Base-by-base conservation (phyloP, 1,140 invertebrate genomes). In the Akabosia matsudoensis region DNA sequence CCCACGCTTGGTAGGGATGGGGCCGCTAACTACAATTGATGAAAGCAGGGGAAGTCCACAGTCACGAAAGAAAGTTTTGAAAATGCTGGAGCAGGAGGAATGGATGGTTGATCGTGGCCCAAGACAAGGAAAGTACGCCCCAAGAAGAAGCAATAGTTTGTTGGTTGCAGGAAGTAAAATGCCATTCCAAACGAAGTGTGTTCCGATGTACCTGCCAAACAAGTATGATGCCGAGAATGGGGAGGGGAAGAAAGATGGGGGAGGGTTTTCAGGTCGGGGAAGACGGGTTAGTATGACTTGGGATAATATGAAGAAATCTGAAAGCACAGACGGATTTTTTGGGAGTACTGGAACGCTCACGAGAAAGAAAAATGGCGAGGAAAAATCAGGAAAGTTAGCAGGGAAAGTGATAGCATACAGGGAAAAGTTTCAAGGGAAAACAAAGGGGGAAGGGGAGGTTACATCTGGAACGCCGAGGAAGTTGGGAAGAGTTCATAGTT, bases 211-310 rank as follows among this genome's bases (percentile, higher is more conserved):
- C 18, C 18, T 45, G 18, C 37, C 37, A 45, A 45, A 18, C 7
- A 45, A 45, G 37, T 7, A 10, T 45, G 37, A 45, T 10, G 37
- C 37, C 18, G 37, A 45, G 37, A 7, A 7, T 45, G 7, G 7
- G 7, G 7, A 7, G 18, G 18, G 37, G 18, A 45, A 45, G 37
- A 18, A 64, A 64, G 7, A 37, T 24, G 10, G 10, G n/a, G n/a
- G n/a, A 4, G 24, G 54, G 4, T 33, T 90, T 70, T 87, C 89
- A 4, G 89, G 89, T n/a, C 90, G 89, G 90, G 88, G 89, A 37
- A 88, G 86, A 82, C 88, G 87, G 83, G 87, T 90, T 37, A 88
- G 88, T n/a, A 84, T 84, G 74, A 88, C 88, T 82, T 90, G 88
- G 88, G 89, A 90, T 51, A 87, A 89, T 76, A 81, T 90, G 37